Percentiles rank a stretch among this genome's conserved stretches.
Conservation (phyloP, 2,797 vertebrate species). For the Anas bahamensis region DNA sequence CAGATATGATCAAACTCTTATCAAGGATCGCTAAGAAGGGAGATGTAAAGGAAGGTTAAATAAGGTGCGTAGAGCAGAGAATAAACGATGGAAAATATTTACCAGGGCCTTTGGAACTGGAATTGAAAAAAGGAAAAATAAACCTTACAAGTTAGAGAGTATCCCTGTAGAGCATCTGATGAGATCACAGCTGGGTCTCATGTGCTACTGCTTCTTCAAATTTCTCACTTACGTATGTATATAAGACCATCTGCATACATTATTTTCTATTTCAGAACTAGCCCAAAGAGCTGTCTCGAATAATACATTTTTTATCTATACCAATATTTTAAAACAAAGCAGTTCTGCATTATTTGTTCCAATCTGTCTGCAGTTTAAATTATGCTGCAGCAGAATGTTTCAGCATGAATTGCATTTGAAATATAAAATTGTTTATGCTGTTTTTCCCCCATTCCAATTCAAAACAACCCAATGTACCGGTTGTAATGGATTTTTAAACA, state of each 20-base stretch:
- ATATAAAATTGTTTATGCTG: slow-evolving; percentile 56
- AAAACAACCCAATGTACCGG: slow-evolving; percentile 28
- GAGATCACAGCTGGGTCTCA: slow-evolving; percentile 21
- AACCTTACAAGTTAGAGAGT: not conserved
- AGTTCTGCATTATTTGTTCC: slow-evolving; percentile 47
- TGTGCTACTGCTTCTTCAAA: not conserved
- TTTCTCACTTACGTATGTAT: slow-evolving; percentile 9
- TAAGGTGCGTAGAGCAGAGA: not conserved
- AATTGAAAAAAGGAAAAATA: not conserved
- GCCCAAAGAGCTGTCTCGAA: slow-evolving; percentile 32
- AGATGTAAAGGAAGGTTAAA: not conserved
- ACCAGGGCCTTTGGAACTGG: not conserved
- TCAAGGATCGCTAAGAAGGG: not conserved
- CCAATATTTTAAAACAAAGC: slow-evolving; percentile 66
- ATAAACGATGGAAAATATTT: not conserved
- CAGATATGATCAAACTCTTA: not conserved
- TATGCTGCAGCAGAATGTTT: slow-evolving; percentile 36
- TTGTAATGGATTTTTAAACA: slow-evolving; percentile 60
- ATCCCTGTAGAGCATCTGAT: not conserved
- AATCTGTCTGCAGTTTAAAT: slow-evolving; percentile 47
- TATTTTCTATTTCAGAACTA: slow-evolving; percentile 38
- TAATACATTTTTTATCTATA: slow-evolving; percentile 57
- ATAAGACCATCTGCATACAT: slow-evolving; percentile 21
- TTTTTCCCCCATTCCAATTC: slow-evolving; percentile 12
- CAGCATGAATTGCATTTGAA: slow-evolving; percentile 53